Evolutionary conservation across 1,140 invertebrate genomes (phyloP).

Genomic region (Bombus confusus): DNA sequence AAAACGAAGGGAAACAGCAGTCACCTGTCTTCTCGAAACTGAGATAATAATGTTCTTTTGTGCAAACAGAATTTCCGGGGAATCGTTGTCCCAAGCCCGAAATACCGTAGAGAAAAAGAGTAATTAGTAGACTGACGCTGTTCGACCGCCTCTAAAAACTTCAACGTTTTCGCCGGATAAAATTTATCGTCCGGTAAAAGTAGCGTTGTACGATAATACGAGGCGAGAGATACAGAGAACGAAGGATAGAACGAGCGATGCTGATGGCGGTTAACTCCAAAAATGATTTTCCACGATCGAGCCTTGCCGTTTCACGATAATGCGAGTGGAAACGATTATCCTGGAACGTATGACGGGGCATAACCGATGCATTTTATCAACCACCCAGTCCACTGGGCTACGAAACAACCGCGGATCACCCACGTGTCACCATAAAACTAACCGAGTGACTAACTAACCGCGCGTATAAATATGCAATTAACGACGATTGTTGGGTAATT

Average conservation of each 20-base stretch:
- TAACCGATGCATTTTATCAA: slow-evolving; percentile 52
- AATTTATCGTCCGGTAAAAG: slow-evolving; percentile 47
- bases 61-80: slow-evolving; percentile 9
- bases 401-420: slow-evolving; percentile 22
- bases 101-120: slow-evolving; percentile 30
- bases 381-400: background rate
- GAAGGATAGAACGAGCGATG: background rate
- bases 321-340: slow-evolving; percentile 60
- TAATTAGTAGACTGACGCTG: slow-evolving; percentile 42
- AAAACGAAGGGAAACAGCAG: background rate
- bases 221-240: background rate
- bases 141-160: slow-evolving; percentile 28
- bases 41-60: slow-evolving; percentile 47
- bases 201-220: background rate
- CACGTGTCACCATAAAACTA: slow-evolving; percentile 59
- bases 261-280: background rate
- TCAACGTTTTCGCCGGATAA: slow-evolving; percentile 30
- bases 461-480: slow-evolving; percentile 64
- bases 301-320: slow-evolving; percentile 57
- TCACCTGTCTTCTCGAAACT: background rate
- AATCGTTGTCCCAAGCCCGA: background rate
- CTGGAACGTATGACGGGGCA: slow-evolving; percentile 35
- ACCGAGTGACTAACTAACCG: slow-evolving; percentile 59
- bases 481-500: slow-evolving; percentile 65
- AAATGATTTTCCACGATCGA: slow-evolving; percentile 58